phyloP scores from a whole-genome alignment of 2,113 vertebrate species.

The Burhinus bistriatus region DNA sequence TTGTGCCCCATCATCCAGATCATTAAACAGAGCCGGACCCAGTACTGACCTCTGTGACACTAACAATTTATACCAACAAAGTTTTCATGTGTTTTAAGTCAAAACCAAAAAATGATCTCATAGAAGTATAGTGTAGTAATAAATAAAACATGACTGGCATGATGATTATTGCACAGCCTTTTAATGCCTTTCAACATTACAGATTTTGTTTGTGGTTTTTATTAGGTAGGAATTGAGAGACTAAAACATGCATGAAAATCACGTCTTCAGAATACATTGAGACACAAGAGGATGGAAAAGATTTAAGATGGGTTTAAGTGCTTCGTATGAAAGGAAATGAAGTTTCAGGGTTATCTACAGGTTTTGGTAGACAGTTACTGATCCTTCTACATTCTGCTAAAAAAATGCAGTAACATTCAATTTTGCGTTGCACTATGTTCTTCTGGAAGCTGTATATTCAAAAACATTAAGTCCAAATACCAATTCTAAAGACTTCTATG shows the following conservation, averaged over 20 bases:
- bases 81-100: neutral
- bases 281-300: neutral
- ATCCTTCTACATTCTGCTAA: neutral
- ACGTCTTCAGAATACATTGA: neutral
- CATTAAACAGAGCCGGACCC: neutral
- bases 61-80: neutral
- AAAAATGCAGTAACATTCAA: neutral
- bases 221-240: neutral
- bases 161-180: neutral
- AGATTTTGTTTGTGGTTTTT: neutral
- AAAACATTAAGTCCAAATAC: neutral
- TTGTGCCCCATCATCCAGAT: neutral
- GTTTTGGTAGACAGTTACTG: neutral
- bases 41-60: neutral
- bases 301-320: neutral
- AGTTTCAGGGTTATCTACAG: neutral
- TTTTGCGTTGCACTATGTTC: neutral
- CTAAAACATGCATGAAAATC: neutral
- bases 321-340: neutral
- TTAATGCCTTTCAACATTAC: neutral
- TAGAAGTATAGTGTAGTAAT: neutral
- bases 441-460: neutral
- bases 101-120: neutral
- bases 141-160: neutral
- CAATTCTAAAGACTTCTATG: neutral